Evolutionary conservation across 2,113 vertebrate species (phyloP).

Genomic region (Microtus ochrogaster): DNA sequence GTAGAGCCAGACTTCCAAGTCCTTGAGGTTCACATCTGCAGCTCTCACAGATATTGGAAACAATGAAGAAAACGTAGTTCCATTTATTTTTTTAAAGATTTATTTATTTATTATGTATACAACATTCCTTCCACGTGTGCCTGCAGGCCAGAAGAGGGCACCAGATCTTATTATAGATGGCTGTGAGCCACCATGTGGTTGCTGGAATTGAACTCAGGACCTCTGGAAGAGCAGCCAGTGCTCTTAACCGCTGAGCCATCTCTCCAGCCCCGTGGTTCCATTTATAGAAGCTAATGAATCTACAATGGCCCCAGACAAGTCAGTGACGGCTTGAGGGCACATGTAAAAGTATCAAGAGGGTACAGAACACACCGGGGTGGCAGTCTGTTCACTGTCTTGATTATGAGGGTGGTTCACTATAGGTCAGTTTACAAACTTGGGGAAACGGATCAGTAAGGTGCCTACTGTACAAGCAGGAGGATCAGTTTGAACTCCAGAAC

Average conservation of each 20-base stretch:
- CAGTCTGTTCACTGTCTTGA: neutral
- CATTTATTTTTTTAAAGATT: neutral
- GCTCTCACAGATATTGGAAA: neutral
- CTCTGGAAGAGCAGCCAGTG: too few species aligned
- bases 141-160: too few species aligned
- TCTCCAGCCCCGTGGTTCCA: neutral
- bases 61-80: neutral
- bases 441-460: neutral
- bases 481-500: neutral
- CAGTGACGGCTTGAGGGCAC: neutral
- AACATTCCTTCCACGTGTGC: too few species aligned
- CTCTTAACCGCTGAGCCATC: too few species aligned
- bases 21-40: neutral
- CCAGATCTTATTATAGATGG: too few species aligned
- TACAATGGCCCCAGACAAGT: neutral
- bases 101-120: too few species aligned
- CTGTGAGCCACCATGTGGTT: too few species aligned
- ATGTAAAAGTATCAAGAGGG: neutral
- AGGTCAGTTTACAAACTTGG: neutral
- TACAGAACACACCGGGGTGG: neutral
- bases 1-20: neutral
- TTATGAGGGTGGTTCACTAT: neutral
- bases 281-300: neutral
- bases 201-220: too few species aligned
- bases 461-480: neutral